phyloP scores from a whole-genome alignment of 2,888 invertebrate genomes.

The Apodemia mormo region DNA sequence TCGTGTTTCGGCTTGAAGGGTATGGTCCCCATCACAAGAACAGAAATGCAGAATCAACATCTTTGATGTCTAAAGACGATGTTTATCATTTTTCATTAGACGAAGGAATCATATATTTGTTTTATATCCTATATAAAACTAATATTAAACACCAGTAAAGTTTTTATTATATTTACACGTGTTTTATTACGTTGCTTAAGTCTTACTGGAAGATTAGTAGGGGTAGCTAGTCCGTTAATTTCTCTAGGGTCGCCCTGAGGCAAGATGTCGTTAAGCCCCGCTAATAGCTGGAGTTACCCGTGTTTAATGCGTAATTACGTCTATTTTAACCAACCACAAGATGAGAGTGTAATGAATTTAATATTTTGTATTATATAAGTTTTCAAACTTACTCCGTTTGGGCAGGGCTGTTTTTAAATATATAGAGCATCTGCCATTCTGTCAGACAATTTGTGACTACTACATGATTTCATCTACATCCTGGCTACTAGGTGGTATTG shows the following conservation, averaged over 20 bases:
- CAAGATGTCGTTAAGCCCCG: conserved; percentile 45
- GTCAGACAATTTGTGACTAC: too few species aligned
- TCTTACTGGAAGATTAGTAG: conserved; percentile 26
- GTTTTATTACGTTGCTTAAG: conserved; percentile 21
- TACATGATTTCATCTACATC: too few species aligned
- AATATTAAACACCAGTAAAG: background rate
- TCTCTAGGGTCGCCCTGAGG: conserved; percentile 41
- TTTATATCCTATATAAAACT: too few species aligned
- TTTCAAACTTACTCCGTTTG: too few species aligned
- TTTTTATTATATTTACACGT: conserved; percentile 21
- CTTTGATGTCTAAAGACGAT: too few species aligned
- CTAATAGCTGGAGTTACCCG: conserved; percentile 43
- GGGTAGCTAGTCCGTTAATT: conserved; percentile 39
- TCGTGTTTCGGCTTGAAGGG: background rate
- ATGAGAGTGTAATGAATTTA: background rate
- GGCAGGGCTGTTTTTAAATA: too few species aligned
- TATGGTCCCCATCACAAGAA: too few species aligned
- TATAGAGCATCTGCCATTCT: too few species aligned
- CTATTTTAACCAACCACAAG: conserved; percentile 37
- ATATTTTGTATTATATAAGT: background rate
- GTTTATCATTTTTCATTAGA: too few species aligned
- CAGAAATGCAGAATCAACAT: too few species aligned
- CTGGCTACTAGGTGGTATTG: too few species aligned
- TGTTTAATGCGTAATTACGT: conserved; percentile 42
- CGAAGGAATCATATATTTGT: too few species aligned